Conservation (phyloP, 2,113 vertebrate species). For the Gila orcuttii region DNA sequence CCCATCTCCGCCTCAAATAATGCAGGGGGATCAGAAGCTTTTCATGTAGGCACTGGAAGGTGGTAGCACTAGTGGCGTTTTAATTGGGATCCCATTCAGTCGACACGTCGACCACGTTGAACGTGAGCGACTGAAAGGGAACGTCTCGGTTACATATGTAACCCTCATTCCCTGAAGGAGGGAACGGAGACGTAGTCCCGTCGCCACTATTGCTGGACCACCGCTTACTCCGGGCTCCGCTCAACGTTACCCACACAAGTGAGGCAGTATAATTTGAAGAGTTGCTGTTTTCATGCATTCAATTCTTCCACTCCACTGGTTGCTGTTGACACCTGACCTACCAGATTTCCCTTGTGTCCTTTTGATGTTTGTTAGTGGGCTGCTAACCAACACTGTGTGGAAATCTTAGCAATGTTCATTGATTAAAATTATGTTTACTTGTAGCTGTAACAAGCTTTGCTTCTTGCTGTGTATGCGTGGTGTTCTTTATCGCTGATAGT, state of each 20-base stretch:
- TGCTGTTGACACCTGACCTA: slow-evolving; percentile 41
- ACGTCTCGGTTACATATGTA: too few species aligned
- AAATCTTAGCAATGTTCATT: slow-evolving; percentile 37
- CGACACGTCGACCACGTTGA: too few species aligned
- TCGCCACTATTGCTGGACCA: too few species aligned
- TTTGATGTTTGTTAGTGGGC: slow-evolving; percentile 42
- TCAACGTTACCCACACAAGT: background rate
- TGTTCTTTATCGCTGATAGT: slow-evolving; percentile 18
- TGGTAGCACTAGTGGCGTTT: too few species aligned
- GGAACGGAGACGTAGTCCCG: too few species aligned
- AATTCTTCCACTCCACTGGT: slow-evolving; percentile 26
- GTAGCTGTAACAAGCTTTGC: slow-evolving; percentile 44
- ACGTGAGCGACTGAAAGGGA: too few species aligned
- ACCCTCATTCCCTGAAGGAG: too few species aligned
- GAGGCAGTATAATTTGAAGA: background rate
- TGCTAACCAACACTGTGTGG: slow-evolving; percentile 38
- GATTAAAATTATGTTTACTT: slow-evolving; percentile 36
- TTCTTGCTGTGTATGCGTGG: slow-evolving; percentile 32
- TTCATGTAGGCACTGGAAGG: too few species aligned
- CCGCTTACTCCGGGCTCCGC: too few species aligned
- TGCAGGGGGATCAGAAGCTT: too few species aligned
- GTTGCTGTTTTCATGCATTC: slow-evolving; percentile 10
- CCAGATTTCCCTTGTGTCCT: slow-evolving; percentile 19
- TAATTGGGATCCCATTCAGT: too few species aligned
- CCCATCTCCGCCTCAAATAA: too few species aligned